These are phyloP conservation scores for Willisornis vidua DNA, from an alignment of 2,113 vertebrate species.

Conservation along the genomic window DNA sequence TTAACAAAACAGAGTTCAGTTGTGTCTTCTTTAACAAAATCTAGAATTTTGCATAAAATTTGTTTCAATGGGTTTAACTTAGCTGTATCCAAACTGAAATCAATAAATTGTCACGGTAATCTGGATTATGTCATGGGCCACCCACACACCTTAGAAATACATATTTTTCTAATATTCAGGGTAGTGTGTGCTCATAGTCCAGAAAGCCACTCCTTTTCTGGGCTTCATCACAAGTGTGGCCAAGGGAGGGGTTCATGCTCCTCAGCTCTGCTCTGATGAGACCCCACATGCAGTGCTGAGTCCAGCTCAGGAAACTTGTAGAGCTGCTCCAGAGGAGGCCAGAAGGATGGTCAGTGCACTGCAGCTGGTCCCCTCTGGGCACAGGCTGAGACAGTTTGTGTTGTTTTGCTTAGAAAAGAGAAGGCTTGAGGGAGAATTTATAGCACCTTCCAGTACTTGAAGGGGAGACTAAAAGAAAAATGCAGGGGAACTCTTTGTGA, in stretches of 20 bases:
- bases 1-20: not conserved
- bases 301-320: not conserved
- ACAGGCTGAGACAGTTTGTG: not conserved
- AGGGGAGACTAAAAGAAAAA: not conserved
- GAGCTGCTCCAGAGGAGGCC: not conserved
- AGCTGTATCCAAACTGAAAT: not conserved
- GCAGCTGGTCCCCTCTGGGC: not conserved
- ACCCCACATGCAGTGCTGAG: rapidly evolving
- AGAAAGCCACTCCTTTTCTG: not conserved
- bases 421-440: not conserved
- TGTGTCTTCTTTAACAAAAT: not conserved
- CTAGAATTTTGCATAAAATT: not conserved
- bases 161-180: not conserved
- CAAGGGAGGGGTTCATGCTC: rapidly evolving
- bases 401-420: not conserved
- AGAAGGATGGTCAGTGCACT: not conserved
- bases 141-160: not conserved
- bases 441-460: not conserved
- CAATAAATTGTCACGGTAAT: not conserved
- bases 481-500: not conserved
- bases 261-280: rapidly evolving
- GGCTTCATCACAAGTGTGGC: not conserved
- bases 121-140: not conserved
- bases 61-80: not conserved
- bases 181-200: not conserved